Conservation (phyloP, 2,797 vertebrate genomes). For the Hypotaenidia philippensis region DNA sequence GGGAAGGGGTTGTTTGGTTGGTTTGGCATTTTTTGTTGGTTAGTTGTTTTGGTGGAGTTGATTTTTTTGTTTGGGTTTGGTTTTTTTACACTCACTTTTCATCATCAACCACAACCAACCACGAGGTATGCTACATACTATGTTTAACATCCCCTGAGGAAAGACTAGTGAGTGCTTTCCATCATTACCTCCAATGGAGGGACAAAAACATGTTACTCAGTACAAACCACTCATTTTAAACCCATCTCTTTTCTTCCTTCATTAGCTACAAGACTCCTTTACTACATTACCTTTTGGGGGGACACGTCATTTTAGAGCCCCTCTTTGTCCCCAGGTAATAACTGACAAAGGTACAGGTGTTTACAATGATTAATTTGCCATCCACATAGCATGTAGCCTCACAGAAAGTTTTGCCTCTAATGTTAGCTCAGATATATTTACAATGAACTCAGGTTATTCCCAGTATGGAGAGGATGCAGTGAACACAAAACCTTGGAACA, state of each 20-base stretch:
- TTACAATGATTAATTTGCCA: not conserved
- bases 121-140: not conserved
- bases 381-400: not conserved
- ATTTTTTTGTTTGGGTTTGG: too few species aligned
- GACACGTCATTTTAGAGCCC: not conserved
- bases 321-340: not conserved
- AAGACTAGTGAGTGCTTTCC: not conserved
- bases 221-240: not conserved
- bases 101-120: not conserved
- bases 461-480: not conserved
- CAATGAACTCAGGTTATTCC: not conserved
- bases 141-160: not conserved
- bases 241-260: not conserved
- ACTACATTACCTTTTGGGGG: not conserved
- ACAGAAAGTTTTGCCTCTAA: not conserved
- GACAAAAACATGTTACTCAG: not conserved
- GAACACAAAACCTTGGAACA: not conserved
- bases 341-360: not conserved
- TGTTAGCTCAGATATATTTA: not conserved
- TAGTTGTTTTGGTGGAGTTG: too few species aligned
- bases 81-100: not conserved
- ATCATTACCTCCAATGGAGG: too few species aligned
- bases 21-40: too few species aligned
- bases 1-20: too few species aligned
- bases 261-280: not conserved